Evolutionary conservation across 2,113 vertebrate species (phyloP).

Genomic region (Arenaria interpres): DNA sequence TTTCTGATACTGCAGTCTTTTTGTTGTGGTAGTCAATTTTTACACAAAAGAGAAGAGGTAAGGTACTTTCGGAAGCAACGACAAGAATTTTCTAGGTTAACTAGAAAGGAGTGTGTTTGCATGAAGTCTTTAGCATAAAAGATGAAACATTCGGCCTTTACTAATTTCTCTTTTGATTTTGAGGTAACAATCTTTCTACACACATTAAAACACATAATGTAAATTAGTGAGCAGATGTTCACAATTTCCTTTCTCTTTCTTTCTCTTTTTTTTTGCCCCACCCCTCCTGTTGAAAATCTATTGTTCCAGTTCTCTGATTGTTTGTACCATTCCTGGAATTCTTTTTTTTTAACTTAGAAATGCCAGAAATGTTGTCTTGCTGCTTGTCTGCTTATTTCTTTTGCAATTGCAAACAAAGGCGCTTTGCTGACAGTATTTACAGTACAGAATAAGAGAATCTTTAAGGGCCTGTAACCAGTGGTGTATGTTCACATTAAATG

Average conservation of each 20-base stretch:
- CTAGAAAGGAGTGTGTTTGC: background rate
- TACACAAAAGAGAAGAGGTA: background rate
- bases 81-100: background rate
- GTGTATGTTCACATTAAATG: background rate
- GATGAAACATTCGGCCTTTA: background rate
- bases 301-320: background rate
- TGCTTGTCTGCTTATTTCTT: background rate
- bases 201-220: background rate
- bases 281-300: background rate
- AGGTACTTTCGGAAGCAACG: background rate
- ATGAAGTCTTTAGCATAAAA: background rate
- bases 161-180: background rate
- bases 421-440: background rate
- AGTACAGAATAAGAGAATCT: background rate
- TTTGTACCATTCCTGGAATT: background rate
- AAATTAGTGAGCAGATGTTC: background rate
- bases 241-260: background rate
- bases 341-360: background rate
- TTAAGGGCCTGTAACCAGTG: background rate
- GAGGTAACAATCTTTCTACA: background rate
- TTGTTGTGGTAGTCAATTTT: background rate
- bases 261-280: no score
- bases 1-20: background rate
- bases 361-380: background rate
- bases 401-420: background rate